Evolutionary conservation across 1,140 invertebrate species (phyloP), one percentile per base, ranked within the genome.

Genomic region (Papilio glaucus): DNA sequence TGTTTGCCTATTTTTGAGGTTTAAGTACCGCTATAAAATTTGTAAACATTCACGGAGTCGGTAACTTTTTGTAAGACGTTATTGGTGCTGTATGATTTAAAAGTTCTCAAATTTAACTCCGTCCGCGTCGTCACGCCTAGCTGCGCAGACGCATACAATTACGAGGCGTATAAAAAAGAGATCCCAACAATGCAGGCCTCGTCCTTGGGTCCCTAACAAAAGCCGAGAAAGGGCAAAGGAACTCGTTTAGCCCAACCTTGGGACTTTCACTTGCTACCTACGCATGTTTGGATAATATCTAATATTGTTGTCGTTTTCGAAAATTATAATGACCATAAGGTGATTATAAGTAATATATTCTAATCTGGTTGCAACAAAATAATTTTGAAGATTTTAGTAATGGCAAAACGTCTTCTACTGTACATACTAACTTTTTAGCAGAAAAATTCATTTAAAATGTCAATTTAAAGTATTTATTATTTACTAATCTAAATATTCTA

Each of bases 231-330:
- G 91, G 89, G 89, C 89, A 91, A 86, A 86, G 83, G 85, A 92
- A 93, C 89, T 88, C 84, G 91, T 93, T 93, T 87, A 71, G 74
- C 69, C 78, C 85, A 90, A 85, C 89, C 87, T 91, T 88, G 88
- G 82, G 81, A 93, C 91, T 93, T 93, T 93, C 91, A 92, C 89
- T 92, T 81, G 83, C 86, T 90, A 87, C 87, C 87, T 89, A 87
- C 84, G 83, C 76, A 82, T 78, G 80, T 86, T 86, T 88, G 77
- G 77, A 79, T 85, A n/a, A 79, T 74, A 77, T 82, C 81, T 73
- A 75, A 68, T 68, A 74, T 71, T 77, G 74, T 77, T 82, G 42
- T 75, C 26, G 57, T 45, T 68, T 33, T 45, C 38, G 62, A 29
- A 15, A n/a, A 7, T 45, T 49, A 29, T 39, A 37, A 24, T 24